Evolutionary conservation across 1,140 invertebrate species (phyloP).

Genomic region (Drosophila fuyamai): DNA sequence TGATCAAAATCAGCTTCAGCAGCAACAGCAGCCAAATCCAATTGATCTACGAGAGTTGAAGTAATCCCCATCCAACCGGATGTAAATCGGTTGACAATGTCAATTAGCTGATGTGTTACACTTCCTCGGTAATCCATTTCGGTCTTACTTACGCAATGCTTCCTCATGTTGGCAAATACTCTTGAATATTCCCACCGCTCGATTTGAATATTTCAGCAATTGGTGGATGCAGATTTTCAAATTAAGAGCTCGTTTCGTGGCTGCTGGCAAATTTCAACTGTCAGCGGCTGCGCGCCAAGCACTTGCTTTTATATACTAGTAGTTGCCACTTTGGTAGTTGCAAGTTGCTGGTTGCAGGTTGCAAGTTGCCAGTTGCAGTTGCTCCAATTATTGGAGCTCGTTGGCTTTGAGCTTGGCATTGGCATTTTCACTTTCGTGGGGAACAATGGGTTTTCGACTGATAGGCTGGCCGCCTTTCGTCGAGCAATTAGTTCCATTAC

Average conservation of each 20-base stretch:
- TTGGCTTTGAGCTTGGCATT: slow-evolving; percentile 73
- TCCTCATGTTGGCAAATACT: slow-evolving; percentile 54
- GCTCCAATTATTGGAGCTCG: slow-evolving; percentile 69
- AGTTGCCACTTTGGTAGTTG: slow-evolving; percentile 26
- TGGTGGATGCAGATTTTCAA: slow-evolving; percentile 12
- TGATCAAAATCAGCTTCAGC: slow-evolving; percentile 23
- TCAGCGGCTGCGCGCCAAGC: slow-evolving; percentile 73
- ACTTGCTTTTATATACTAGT: slow-evolving; percentile 74
- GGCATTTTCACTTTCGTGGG: slow-evolving; percentile 64
- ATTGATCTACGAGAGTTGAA: slow-evolving; percentile 40
- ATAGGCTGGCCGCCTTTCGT: slow-evolving; percentile 69
- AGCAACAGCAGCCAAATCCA: slow-evolving; percentile 59
- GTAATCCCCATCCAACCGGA: slow-evolving; percentile 26
- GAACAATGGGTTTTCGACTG: slow-evolving; percentile 52
- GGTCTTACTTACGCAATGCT: slow-evolving; percentile 76
- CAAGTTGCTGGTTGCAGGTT: slow-evolving; percentile 26
- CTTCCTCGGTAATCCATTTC: slow-evolving; percentile 36
- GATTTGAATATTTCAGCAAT: slow-evolving; percentile 31
- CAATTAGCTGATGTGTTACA: slow-evolving; percentile 28
- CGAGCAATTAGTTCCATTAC: slow-evolving; percentile 79
- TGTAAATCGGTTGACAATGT: slow-evolving; percentile 25
- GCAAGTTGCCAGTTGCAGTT: slow-evolving; percentile 37
- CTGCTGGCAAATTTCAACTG: slow-evolving; percentile 52
- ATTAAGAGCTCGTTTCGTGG: slow-evolving; percentile 26
- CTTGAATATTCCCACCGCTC: slow-evolving; percentile 36